These are phyloP conservation scores for Meloidogyne chitwoodi DNA, from an alignment of 1,140 invertebrate genomes.

Conservation along the genomic window DNA sequence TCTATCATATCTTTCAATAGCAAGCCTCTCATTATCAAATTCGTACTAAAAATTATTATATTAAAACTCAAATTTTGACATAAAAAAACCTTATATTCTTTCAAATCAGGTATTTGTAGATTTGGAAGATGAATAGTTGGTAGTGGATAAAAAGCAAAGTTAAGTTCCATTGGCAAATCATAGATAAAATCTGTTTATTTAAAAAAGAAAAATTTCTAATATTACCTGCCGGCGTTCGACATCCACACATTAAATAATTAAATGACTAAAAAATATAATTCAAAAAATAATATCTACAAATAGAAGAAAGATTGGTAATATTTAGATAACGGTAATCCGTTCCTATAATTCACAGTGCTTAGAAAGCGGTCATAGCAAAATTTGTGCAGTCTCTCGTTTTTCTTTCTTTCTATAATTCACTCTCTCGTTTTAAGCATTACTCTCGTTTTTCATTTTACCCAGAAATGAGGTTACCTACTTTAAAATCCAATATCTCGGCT, in stretches of 20 bases:
- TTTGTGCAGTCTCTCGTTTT: too few relatives aligned
- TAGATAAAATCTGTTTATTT: conserved; percentile 29
- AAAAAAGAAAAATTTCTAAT: conserved; percentile 1
- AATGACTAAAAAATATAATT: too few relatives aligned
- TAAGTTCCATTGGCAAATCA: conserved; percentile 42
- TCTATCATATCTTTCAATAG: conserved; percentile 32
- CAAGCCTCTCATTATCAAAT: conserved; percentile 33
- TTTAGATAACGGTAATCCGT: too few relatives aligned
- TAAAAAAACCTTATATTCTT: conserved; percentile 27
- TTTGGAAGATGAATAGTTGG: conserved; percentile 25
- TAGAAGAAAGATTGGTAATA: neutral
- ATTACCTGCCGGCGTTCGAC: neutral
- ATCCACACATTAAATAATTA: neutral
- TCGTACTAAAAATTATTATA: conserved; percentile 35
- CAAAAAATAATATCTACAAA: neutral
- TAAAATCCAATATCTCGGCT: too few relatives aligned
- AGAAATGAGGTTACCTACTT: too few relatives aligned
- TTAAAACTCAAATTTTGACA: neutral
- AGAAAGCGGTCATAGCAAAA: too few relatives aligned
- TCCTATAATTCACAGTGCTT: too few relatives aligned
- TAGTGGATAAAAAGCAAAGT: conserved; percentile 29
- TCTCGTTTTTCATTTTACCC: too few relatives aligned
- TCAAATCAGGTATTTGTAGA: conserved; percentile 11
- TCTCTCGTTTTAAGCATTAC: too few relatives aligned
- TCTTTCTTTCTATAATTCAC: too few relatives aligned